Percentiles rank a stretch among this genome's conserved stretches.
Conservation (phyloP, 2,797 vertebrate species). For the Diplodus sargus region DNA sequence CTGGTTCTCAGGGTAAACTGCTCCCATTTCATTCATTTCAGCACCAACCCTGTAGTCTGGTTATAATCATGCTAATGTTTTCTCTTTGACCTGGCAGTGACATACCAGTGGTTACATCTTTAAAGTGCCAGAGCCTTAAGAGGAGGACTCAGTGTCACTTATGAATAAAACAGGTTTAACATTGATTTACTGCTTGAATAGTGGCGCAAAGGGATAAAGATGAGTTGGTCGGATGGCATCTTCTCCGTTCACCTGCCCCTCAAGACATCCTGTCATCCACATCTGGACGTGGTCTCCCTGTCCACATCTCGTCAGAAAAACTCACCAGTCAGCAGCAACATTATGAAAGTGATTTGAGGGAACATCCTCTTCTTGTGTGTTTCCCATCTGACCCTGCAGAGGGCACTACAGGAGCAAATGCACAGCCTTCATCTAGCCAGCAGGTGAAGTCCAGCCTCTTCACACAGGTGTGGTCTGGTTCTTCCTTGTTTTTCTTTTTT, state of each 20-base stretch:
- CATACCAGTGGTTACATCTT: background rate
- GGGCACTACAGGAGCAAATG: constrained; percentile 50
- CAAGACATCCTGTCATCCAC: background rate
- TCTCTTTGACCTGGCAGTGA: background rate
- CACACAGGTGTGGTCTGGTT: background rate
- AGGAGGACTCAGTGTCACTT: background rate
- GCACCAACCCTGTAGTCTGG: background rate
- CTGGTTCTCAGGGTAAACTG: background rate
- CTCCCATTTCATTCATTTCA: too few relatives aligned
- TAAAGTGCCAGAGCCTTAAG: background rate
- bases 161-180: background rate
- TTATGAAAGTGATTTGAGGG: background rate
- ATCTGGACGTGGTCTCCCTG: background rate
- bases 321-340: background rate
- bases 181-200: background rate
- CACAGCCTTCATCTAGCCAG: background rate
- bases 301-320: background rate
- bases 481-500: background rate
- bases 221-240: background rate
- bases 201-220: background rate
- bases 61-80: background rate
- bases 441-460: background rate
- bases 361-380: background rate
- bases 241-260: background rate
- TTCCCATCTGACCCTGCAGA: constrained; percentile 48